Base-by-base conservation (phyloP, 2,797 vertebrate species). In the Gymnodraco acuticeps region DNA sequence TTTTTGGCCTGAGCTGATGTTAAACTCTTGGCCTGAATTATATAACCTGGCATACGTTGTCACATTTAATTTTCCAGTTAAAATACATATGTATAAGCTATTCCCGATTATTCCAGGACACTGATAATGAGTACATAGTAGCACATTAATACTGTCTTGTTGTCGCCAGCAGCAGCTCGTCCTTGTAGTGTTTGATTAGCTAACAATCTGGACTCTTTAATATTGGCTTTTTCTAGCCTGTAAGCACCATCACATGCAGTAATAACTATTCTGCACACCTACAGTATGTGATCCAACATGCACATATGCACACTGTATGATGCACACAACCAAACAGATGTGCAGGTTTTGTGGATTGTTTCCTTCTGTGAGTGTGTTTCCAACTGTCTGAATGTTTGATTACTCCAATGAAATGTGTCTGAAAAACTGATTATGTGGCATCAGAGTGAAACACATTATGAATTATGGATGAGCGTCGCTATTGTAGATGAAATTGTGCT, bases 391-490 rank as follows among this genome's bases (percentile, higher is more conserved):
- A 86, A 75, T 86, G 84, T 88, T 88, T 87, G 85, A 89, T 88
- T 87, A 82, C 80, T 75, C 74, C 71, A 69, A 82, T 78, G 70
- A 67, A 88, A 89, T 79, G 75, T 78, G 85, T 89, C 87, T 83
- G 86, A 80, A 89, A 80, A 87, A 83, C 71, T 89, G 85, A 92
- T 87, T 88, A 88, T 88, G 82, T 80, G 42, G 81, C 87, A 83
- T 90, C 87, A 83, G 71, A 86, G 77, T 50, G 68, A 81, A 86
- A 79, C 77, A 83, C 77, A 79, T 83, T 74, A 90, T 92, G 80
- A 92, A 92, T 91, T 82, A 92, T 93, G 84, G 77, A 92, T 93
- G 86, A 80, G 73, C 85, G 81, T 82, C 61, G 60, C 70, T 64
- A 76, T 56, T 64, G 47, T 53, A 73, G 84, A 85, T 69, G 65